phyloP scores from a whole-genome alignment of 2,797 vertebrate genomes.

The Myripristis murdjan region DNA sequence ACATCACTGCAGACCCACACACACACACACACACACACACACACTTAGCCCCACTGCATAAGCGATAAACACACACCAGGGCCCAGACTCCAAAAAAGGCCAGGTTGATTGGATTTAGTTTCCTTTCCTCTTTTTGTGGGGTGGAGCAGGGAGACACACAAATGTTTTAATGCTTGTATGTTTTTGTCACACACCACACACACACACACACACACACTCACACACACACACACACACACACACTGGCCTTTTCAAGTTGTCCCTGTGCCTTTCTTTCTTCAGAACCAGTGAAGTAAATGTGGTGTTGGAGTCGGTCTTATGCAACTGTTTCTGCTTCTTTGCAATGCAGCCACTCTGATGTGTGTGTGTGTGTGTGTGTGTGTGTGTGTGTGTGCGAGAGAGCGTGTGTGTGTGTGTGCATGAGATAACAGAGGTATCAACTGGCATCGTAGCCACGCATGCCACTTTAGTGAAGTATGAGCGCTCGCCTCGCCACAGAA shows the following conservation, averaged over 20 bases:
- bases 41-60: background rate
- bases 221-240: constrained; percentile 12
- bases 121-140: constrained; percentile 29
- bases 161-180: constrained; percentile 17
- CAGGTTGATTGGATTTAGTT: constrained; percentile 51
- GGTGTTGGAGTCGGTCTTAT: constrained; percentile 53
- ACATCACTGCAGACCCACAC: constrained; percentile 7
- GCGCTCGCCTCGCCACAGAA: constrained; percentile 31
- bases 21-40: constrained; percentile 24
- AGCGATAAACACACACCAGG: constrained; percentile 36
- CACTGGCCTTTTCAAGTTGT: constrained; percentile 3
- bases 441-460: constrained; percentile 20
- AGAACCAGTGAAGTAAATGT: constrained; percentile 47
- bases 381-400: too few relatives aligned
- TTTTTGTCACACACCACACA: constrained; percentile 6
- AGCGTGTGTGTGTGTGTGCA: too few relatives aligned
- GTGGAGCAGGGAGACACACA: constrained; percentile 29
- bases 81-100: background rate
- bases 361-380: constrained; percentile 19
- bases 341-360: constrained; percentile 24
- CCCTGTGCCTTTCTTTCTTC: constrained; percentile 38
- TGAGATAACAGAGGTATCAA: constrained; percentile 37
- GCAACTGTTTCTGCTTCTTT: constrained; percentile 64
- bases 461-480: constrained; percentile 37
- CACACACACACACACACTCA: constrained; percentile 7